Conservation (phyloP, 2,797 vertebrate species). For the Chaenodraco wilsoni region DNA sequence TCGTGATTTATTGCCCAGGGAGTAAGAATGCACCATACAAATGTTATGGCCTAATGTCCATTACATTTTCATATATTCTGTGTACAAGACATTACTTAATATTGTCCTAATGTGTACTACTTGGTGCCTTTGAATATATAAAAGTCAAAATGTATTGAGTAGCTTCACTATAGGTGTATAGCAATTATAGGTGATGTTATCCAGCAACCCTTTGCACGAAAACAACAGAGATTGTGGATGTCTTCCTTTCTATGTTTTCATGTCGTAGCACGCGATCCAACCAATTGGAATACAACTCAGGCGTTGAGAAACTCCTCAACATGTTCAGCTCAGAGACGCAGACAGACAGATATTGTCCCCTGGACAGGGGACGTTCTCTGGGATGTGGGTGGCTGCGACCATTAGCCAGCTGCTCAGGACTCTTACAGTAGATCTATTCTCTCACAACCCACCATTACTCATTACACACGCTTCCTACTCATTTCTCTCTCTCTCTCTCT, state of each 20-base stretch:
- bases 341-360: slow-evolving; percentile 69
- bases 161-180: too few species aligned
- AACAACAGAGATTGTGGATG: background rate
- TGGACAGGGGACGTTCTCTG: slow-evolving; percentile 53
- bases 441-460: slow-evolving; percentile 75
- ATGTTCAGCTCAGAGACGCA: slow-evolving; percentile 6
- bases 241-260: background rate
- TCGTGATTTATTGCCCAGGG: too few species aligned
- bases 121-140: too few species aligned
- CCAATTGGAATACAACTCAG: background rate
- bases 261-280: background rate
- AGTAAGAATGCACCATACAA: too few species aligned
- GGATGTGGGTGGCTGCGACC: slow-evolving; percentile 62
- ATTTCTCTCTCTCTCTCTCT: slow-evolving; percentile 35
- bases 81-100: too few species aligned
- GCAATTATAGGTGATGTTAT: too few species aligned
- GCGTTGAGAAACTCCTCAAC: background rate
- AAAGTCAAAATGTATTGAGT: too few species aligned
- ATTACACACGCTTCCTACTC: slow-evolving; percentile 59
- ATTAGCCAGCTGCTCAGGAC: slow-evolving; percentile 70
- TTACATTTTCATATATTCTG: too few species aligned
- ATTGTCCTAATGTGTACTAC: too few species aligned
- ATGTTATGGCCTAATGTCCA: too few species aligned
- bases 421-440: slow-evolving; percentile 79
- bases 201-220: background rate